Conservation (phyloP, 1,140 invertebrate genomes). For the Ips nitidus region DNA sequence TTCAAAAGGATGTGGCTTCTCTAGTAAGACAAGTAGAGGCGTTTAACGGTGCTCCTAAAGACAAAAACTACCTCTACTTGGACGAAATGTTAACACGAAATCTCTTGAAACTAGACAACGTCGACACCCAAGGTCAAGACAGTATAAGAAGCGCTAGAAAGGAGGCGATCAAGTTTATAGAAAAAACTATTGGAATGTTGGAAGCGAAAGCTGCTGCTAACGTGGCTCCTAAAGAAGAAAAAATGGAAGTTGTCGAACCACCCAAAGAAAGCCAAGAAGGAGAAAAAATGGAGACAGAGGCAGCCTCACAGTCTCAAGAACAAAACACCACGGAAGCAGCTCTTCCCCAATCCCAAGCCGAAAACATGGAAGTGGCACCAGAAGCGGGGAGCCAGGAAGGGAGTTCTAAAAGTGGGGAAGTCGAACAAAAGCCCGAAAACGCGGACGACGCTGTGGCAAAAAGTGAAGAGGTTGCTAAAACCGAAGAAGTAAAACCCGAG, state of each 20-base stretch:
- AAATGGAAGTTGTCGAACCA: conserved; percentile 38
- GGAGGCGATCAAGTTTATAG: conserved; percentile 85
- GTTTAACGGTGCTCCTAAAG: conserved; percentile 70
- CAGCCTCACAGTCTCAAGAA: conserved; percentile 24
- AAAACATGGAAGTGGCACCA: conserved; percentile 7
- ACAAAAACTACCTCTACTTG: conserved; percentile 85
- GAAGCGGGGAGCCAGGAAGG: conserved; percentile 2
- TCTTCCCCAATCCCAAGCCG: background rate
- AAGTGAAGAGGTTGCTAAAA: background rate
- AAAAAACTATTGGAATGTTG: conserved; percentile 79
- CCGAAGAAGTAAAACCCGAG: conserved; percentile 8
- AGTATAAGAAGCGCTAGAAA: conserved; percentile 82
- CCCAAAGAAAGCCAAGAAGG: conserved; percentile 14
- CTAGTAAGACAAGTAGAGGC: conserved; percentile 76
- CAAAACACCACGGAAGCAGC: conserved; percentile 12
- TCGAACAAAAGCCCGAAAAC: too few species aligned
- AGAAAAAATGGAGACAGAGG: conserved; percentile 25
- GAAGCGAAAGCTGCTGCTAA: conserved; percentile 70
- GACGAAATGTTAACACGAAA: conserved; percentile 95
- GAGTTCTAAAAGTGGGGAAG: conserved; percentile 5
- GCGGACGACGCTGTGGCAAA: conserved; percentile 1
- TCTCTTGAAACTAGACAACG: conserved; percentile 86
- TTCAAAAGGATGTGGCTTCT: conserved; percentile 78
- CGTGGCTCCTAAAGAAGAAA: conserved; percentile 32
- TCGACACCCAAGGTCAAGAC: conserved; percentile 89